These are phyloP conservation scores for Tachina grossa DNA, from an alignment of 2,888 invertebrate genomes.

Conservation along the genomic window DNA sequence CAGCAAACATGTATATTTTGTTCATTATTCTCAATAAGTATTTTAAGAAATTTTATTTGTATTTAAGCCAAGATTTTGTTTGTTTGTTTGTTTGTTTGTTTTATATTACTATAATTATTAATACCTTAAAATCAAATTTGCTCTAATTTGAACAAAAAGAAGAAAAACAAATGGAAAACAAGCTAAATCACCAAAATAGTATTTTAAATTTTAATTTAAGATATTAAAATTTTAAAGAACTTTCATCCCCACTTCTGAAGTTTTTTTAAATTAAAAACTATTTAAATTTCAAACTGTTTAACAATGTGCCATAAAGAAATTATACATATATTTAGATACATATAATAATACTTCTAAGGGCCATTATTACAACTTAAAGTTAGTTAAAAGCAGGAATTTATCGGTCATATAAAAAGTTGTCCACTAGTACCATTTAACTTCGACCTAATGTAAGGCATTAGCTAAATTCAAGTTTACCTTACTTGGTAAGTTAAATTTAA, in stretches of 20 bases:
- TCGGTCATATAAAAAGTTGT: no score
- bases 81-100: conserved; percentile 19
- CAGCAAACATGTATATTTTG: conserved; percentile 15
- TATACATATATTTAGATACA: no score
- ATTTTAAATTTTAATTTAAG: conserved; percentile 7
- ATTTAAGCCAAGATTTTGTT: conserved; percentile 27
- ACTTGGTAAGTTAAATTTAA: no score
- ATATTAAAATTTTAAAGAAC: not conserved
- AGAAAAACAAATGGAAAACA: conserved; percentile 24
- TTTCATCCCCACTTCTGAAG: not conserved
- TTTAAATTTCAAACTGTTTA: not conserved
- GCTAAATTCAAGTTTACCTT: no score
- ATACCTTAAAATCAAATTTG: conserved; percentile 63
- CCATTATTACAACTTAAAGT: no score
- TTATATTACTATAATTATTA: conserved; percentile 29
- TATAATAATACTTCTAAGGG: no score
- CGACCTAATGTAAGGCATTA: no score
- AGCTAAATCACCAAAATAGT: conserved; percentile 1
- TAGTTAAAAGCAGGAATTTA: no score
- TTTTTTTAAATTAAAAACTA: not conserved
- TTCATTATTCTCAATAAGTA: conserved; percentile 2
- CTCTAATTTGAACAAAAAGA: conserved; percentile 62
- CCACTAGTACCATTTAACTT: no score
- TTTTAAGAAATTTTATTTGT: conserved; percentile 11
- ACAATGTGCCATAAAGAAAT: no score